Percentiles rank a stretch among this genome's conserved stretches.
These are phyloP conservation scores for Rhynchomys soricoides DNA, from an alignment of 2,113 vertebrate species.

Conservation along the genomic window DNA sequence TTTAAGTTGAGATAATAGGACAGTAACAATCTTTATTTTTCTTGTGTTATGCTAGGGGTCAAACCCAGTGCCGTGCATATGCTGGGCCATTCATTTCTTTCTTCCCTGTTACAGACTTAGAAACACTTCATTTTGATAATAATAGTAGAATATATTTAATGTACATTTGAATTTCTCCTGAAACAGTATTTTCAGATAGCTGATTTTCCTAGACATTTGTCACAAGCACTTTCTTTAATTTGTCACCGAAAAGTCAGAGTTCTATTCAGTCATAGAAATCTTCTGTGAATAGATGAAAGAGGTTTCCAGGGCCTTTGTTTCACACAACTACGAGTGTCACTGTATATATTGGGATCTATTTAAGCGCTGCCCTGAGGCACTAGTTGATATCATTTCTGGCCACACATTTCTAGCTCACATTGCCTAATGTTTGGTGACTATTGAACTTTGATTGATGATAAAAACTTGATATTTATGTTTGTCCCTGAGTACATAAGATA, in stretches of 20 bases:
- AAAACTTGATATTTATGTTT: conserved; percentile 14
- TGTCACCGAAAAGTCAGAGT: neutral
- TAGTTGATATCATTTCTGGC: neutral
- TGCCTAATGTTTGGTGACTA: neutral
- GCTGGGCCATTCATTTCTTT: neutral
- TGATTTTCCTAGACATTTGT: conserved; percentile 36
- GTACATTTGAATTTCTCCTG: conserved; percentile 31
- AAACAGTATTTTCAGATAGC: neutral
- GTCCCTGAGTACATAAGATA: neutral
- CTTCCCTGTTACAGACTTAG: neutral
- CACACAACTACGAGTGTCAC: neutral
- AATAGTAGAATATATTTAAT: conserved; percentile 22
- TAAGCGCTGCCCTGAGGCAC: neutral
- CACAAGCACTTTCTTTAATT: conserved; percentile 1
- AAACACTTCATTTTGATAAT: conserved; percentile 11
- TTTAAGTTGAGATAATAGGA: conserved; percentile 6
- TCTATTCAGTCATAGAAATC: neutral
- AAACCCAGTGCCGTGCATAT: neutral
- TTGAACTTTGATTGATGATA: neutral
- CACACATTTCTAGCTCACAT: neutral
- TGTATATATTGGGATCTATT: neutral
- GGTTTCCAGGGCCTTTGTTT: neutral
- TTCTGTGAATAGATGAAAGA: neutral
- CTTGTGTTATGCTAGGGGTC: neutral
- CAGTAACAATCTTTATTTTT: neutral